Evolutionary conservation across 2,113 vertebrate species (phyloP).

Genomic region (Tursiops truncatus): DNA sequence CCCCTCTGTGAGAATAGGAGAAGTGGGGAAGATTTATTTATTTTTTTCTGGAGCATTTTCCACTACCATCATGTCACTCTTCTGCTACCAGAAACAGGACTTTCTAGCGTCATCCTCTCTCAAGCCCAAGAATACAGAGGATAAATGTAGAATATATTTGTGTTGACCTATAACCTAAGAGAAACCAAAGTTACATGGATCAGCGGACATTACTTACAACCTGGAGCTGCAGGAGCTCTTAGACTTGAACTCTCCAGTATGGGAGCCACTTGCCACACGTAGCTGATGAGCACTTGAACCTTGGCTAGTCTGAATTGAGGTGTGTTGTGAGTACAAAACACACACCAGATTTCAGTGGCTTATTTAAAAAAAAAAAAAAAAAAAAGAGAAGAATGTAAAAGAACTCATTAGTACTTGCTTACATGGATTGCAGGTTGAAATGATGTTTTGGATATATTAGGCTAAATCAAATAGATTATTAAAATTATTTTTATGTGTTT

Average conservation of each 20-base stretch:
- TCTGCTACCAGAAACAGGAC: not conserved
- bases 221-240: not conserved
- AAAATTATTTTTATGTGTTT: not conserved
- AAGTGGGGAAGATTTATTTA: not conserved
- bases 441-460: not conserved
- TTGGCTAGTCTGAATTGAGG: not conserved
- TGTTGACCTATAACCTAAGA: not conserved
- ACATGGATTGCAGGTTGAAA: not conserved
- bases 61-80: not conserved
- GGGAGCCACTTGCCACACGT: not conserved
- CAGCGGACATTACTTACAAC: not conserved
- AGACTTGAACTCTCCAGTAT: not conserved
- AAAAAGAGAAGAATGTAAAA: not conserved
- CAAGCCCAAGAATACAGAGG: not conserved
- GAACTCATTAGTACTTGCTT: not conserved
- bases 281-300: not conserved
- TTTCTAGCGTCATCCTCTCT: not conserved
- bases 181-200: not conserved
- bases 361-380: not conserved
- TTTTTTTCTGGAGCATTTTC: not conserved
- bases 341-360: not conserved
- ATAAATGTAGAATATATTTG: not conserved
- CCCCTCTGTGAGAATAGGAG: not conserved
- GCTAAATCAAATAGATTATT: conserved; percentile 16
- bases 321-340: not conserved